phyloP scores from a whole-genome alignment of 2,797 vertebrate genomes.

The Pseudocheirus occidentalis region DNA sequence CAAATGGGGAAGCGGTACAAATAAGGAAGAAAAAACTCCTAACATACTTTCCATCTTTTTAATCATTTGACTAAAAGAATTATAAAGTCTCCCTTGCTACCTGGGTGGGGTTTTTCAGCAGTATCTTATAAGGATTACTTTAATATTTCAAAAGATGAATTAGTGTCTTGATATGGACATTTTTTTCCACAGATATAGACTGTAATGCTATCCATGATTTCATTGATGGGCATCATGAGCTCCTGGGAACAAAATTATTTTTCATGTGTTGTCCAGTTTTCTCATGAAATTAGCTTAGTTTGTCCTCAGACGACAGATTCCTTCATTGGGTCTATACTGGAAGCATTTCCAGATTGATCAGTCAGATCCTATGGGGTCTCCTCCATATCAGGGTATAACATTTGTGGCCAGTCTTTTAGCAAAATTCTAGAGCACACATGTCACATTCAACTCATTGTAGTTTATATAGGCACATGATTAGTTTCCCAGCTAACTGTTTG shows the following conservation, averaged over 20 bases:
- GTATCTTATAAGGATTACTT: background rate
- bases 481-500: constrained; percentile 74
- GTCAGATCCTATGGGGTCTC: background rate
- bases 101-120: background rate
- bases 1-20: background rate
- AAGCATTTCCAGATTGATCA: background rate
- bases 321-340: background rate
- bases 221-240: background rate
- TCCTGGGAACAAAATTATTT: background rate
- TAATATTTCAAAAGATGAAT: background rate
- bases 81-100: constrained; percentile 55
- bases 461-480: constrained; percentile 67
- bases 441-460: constrained; percentile 31
- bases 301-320: background rate
- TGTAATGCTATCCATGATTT: background rate
- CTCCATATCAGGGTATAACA: background rate
- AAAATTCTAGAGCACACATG: background rate
- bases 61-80: constrained; percentile 69
- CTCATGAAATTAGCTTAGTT: background rate
- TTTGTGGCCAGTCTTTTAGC: background rate
- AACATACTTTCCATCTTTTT: constrained; percentile 55
- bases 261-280: background rate
- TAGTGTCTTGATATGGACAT: background rate
- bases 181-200: constrained; percentile 26
- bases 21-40: background rate